Conservation (phyloP, 2,888 invertebrate species). For the Chalcosyrphus nemorum region DNA sequence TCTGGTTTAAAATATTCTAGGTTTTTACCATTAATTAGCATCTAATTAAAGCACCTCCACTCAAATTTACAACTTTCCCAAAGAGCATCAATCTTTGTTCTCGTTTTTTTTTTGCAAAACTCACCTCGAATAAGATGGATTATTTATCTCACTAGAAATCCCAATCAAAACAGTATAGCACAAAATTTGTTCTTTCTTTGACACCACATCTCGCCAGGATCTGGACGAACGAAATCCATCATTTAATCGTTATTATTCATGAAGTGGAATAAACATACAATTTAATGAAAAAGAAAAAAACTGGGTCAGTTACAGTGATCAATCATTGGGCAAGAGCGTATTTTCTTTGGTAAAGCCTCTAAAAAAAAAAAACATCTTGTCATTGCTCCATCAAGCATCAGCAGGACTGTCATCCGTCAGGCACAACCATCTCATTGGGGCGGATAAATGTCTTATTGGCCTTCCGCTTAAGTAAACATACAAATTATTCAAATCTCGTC, state of each 20-base stretch:
- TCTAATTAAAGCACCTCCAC: too few species aligned
- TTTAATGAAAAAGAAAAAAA: slow-evolving; percentile 61
- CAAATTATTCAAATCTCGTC: slow-evolving; percentile 58
- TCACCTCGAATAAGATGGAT: slow-evolving; percentile 9
- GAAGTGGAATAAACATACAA: slow-evolving; percentile 46
- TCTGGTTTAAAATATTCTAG: too few species aligned
- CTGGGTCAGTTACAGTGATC: slow-evolving; percentile 59
- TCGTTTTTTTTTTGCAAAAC: too few species aligned
- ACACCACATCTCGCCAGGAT: background rate
- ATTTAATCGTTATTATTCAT: slow-evolving; percentile 64
- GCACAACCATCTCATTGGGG: slow-evolving; percentile 10
- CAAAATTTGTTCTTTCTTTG: slow-evolving; percentile 5
- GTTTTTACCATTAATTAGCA: too few species aligned
- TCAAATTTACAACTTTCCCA: too few species aligned
- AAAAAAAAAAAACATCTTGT: slow-evolving; percentile 43
- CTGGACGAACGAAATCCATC: slow-evolving; percentile 38
- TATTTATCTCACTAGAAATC: background rate
- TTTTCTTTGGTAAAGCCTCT: slow-evolving; percentile 3
- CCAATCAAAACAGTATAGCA: background rate
- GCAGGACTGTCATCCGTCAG: slow-evolving; percentile 1
- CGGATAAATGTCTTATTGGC: slow-evolving; percentile 61
- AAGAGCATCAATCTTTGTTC: too few species aligned
- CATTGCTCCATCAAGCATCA: slow-evolving; percentile 19
- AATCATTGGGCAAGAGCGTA: slow-evolving; percentile 40
- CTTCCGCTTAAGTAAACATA: slow-evolving; percentile 61